phyloP scores from a whole-genome alignment of 2,888 invertebrate species.

The Ganaspis brasiliensis region DNA sequence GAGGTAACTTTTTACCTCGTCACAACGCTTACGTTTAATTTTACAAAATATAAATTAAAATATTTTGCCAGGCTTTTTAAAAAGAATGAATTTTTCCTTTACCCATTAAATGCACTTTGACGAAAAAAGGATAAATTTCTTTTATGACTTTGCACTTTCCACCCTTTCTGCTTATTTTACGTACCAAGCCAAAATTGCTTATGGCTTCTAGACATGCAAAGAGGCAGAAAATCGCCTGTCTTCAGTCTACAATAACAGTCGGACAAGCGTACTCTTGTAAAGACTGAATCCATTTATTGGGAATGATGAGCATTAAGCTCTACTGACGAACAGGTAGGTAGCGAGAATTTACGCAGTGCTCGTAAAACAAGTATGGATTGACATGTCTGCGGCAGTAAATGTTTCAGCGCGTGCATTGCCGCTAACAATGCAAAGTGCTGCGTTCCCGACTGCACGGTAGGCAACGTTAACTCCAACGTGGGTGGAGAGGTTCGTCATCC shows the following conservation, averaged over 20 bases:
- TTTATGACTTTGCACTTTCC: slow-evolving; percentile 34
- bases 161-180: slow-evolving; percentile 42
- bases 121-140: neutral
- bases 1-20: no score
- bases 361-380: slow-evolving; percentile 77
- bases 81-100: no score
- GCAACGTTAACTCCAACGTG: slow-evolving; percentile 45
- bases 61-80: no score
- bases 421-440: slow-evolving; percentile 74
- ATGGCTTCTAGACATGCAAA: slow-evolving; percentile 36
- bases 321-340: slow-evolving; percentile 47
- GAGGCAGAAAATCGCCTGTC: slow-evolving; percentile 65
- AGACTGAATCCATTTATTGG: slow-evolving; percentile 76
- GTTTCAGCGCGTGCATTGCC: slow-evolving; percentile 58
- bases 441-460: slow-evolving; percentile 63
- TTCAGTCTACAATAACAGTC: slow-evolving; percentile 68
- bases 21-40: no score
- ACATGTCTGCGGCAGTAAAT: slow-evolving; percentile 76
- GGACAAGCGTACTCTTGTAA: slow-evolving; percentile 72
- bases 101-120: neutral
- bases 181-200: slow-evolving; percentile 28
- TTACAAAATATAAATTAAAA: no score
- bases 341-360: slow-evolving; percentile 73
- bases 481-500: neutral
- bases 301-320: slow-evolving; percentile 64